phyloP scores from a whole-genome alignment of 2,888 invertebrate species.

The Andricus curvator region DNA sequence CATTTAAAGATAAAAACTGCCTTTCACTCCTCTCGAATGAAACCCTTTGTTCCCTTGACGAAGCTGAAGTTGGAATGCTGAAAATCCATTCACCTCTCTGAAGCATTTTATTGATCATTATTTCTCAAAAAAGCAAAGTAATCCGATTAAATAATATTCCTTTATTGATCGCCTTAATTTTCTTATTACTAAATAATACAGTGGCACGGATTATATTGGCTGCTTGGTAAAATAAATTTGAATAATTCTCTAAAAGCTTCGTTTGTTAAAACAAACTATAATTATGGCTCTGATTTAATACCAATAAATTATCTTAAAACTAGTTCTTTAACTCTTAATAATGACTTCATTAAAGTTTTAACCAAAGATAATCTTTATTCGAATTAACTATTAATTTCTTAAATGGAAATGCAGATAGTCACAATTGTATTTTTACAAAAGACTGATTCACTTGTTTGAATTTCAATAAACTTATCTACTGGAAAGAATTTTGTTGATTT shows the following conservation, averaged over 20 bases:
- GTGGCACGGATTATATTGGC: neutral
- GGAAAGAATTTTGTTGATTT: conserved; percentile 19
- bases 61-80: neutral
- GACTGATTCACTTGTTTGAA: neutral
- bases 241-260: neutral
- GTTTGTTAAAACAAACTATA: neutral
- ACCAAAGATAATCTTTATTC: neutral
- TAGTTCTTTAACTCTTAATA: neutral
- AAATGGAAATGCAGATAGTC: neutral
- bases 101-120: conserved; percentile 7
- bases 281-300: neutral
- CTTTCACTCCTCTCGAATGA: neutral
- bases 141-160: conserved; percentile 9
- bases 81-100: neutral
- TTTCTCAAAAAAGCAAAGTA: neutral
- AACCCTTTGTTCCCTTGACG: neutral
- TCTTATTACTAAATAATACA: neutral
- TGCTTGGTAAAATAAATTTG: neutral
- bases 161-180: neutral
- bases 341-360: neutral
- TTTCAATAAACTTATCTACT: conserved; percentile 21
- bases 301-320: neutral
- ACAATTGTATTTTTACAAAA: neutral
- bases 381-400: no score
- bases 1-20: neutral